phyloP scores from a whole-genome alignment of 2,113 vertebrate species.

The Oxyura jamaicensis region DNA sequence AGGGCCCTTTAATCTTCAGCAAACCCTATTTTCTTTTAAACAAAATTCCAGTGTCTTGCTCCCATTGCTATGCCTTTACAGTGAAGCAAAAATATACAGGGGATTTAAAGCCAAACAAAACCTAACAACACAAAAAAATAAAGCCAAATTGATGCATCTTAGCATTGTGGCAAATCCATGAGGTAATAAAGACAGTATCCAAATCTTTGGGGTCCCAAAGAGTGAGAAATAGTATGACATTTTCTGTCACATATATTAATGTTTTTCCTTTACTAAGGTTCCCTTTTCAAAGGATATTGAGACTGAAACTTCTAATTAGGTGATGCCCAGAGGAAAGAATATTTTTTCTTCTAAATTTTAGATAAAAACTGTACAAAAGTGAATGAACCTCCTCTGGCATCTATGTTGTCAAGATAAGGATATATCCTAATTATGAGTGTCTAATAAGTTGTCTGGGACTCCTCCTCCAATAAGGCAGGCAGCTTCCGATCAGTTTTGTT shows the following conservation, averaged over 20 bases:
- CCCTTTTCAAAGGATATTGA: background rate
- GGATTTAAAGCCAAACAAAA: background rate
- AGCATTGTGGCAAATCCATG: background rate
- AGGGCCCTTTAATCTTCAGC: slow-evolving; percentile 19
- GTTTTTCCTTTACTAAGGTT: background rate
- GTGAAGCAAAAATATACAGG: background rate
- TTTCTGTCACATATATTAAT: background rate
- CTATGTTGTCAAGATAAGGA: background rate
- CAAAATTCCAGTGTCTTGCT: background rate
- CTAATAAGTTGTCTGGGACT: background rate
- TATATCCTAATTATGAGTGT: background rate
- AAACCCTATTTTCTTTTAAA: background rate
- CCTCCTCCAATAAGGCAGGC: background rate
- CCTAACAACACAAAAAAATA: background rate
- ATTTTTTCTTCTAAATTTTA: background rate
- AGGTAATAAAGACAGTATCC: background rate
- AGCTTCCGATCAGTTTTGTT: background rate
- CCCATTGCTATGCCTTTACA: background rate
- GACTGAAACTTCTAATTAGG: background rate
- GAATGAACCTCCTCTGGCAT: background rate
- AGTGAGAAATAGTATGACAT: background rate
- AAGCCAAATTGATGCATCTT: background rate
- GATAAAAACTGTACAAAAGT: background rate
- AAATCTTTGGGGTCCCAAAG: background rate
- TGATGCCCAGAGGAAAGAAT: background rate